These are phyloP conservation scores for Oxystoma pomonae DNA, from an alignment of 2,888 invertebrate genomes.

Conservation along the genomic window DNA sequence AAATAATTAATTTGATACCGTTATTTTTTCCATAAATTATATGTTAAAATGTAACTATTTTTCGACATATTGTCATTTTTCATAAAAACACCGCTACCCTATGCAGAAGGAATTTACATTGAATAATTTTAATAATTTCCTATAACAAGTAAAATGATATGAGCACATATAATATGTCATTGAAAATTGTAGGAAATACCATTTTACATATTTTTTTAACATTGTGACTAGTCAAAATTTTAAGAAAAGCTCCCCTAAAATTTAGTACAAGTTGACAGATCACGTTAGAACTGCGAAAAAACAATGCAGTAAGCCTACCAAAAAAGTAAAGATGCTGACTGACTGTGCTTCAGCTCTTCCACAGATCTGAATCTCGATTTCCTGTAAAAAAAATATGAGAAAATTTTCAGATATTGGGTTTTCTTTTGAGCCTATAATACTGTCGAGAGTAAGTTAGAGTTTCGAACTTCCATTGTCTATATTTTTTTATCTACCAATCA, in stretches of 20 bases:
- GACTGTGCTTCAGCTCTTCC: constrained; percentile 47
- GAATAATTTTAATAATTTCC: background rate
- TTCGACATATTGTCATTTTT: constrained; percentile 28
- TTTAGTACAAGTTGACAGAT: constrained; percentile 24
- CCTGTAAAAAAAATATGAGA: constrained; percentile 46
- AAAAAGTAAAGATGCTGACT: constrained; percentile 25
- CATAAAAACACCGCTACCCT: constrained; percentile 27
- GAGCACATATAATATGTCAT: constrained; percentile 14
- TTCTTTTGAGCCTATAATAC: too few relatives aligned
- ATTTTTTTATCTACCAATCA: too few relatives aligned
- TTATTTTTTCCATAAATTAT: constrained; percentile 41
- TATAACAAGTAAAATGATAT: constrained; percentile 15
- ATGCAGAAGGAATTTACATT: constrained; percentile 26
- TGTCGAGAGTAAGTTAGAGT: too few relatives aligned
- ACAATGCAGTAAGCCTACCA: constrained; percentile 34
- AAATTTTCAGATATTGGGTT: background rate
- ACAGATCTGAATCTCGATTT: constrained; percentile 63
- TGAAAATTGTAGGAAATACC: background rate
- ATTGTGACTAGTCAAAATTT: background rate
- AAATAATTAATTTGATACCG: constrained; percentile 42
- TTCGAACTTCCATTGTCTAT: too few relatives aligned
- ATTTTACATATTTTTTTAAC: background rate
- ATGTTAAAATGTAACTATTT: constrained; percentile 45
- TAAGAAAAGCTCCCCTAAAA: background rate
- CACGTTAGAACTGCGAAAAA: constrained; percentile 38